These are phyloP conservation scores for Drosophila robusta DNA, from an alignment of 2,888 invertebrate genomes.

Conservation along the genomic window DNA sequence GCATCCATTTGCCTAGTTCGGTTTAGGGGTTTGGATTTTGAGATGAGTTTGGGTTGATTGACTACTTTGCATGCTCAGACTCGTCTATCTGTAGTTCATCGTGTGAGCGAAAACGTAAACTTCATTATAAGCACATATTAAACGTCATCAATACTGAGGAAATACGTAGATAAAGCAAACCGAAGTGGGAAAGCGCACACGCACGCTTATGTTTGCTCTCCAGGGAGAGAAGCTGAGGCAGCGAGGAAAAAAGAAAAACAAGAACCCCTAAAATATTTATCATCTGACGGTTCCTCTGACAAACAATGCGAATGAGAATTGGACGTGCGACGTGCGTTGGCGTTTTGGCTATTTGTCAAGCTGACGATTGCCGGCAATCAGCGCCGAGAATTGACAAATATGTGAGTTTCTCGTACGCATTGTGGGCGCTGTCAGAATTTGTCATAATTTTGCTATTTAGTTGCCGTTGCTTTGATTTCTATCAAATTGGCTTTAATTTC, in stretches of 20 bases:
- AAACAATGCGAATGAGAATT: conserved; percentile 50
- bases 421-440: conserved; percentile 57
- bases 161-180: not conserved
- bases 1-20: conserved; percentile 30
- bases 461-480: conserved; percentile 13
- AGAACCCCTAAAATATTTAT: conserved; percentile 68
- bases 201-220: conserved; percentile 25
- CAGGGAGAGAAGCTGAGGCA: not conserved
- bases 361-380: conserved; percentile 74
- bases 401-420: conserved; percentile 12
- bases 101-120: conserved; percentile 47
- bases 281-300: conserved; percentile 46
- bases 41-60: conserved; percentile 48
- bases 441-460: conserved; percentile 62
- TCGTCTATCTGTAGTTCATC: conserved; percentile 8
- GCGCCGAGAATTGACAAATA: conserved; percentile 63
- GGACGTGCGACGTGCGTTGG: conserved; percentile 63
- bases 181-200: not conserved
- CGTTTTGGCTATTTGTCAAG: conserved; percentile 59
- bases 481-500: conserved; percentile 3
- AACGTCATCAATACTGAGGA: conserved; percentile 68
- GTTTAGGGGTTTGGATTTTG: not conserved
- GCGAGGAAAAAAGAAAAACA: conserved; percentile 13
- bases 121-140: conserved; percentile 74
- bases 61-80: conserved; percentile 39